Percentiles rank a stretch among this genome's conserved stretches.
These are phyloP conservation scores for Thecocarcelia acutangulata DNA, from an alignment of 2,888 invertebrate species.

Conservation along the genomic window DNA sequence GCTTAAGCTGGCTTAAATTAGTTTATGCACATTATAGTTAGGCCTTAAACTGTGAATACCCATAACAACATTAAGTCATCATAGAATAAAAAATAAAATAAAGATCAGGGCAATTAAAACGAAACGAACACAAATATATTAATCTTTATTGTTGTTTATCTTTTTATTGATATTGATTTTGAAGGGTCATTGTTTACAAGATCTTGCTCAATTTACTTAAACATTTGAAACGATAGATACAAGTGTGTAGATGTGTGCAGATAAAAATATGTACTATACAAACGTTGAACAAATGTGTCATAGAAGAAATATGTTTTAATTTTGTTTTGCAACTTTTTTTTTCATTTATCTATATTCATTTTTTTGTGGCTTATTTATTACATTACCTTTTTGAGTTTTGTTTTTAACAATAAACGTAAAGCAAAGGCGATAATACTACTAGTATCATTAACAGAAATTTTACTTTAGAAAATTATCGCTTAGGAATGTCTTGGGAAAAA, in stretches of 20 bases:
- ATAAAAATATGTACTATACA: not conserved
- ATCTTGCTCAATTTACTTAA: not conserved
- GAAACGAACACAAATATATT: not conserved
- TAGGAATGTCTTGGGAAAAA: too few species aligned
- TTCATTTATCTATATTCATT: too few species aligned
- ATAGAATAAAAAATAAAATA: slow-evolving; percentile 1
- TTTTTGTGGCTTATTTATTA: too few species aligned
- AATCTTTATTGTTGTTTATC: slow-evolving; percentile 45
- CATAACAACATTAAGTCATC: slow-evolving; percentile 27
- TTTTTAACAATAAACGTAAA: too few species aligned
- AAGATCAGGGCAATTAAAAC: not conserved
- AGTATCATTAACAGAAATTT: too few species aligned
- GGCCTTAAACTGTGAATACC: slow-evolving; percentile 23
- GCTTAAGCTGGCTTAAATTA: too few species aligned
- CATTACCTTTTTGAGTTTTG: too few species aligned
- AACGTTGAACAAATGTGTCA: too few species aligned
- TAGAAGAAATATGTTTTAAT: too few species aligned
- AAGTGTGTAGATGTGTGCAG: not conserved
- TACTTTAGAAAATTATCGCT: too few species aligned
- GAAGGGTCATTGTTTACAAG: slow-evolving; percentile 24
- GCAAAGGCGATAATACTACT: too few species aligned
- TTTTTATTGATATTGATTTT: slow-evolving; percentile 49
- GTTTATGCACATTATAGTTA: not conserved
- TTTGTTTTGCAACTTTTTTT: too few species aligned
- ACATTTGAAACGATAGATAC: not conserved